phyloP scores from a whole-genome alignment of 2,888 invertebrate genomes.

The Cantharis flavilabris region DNA sequence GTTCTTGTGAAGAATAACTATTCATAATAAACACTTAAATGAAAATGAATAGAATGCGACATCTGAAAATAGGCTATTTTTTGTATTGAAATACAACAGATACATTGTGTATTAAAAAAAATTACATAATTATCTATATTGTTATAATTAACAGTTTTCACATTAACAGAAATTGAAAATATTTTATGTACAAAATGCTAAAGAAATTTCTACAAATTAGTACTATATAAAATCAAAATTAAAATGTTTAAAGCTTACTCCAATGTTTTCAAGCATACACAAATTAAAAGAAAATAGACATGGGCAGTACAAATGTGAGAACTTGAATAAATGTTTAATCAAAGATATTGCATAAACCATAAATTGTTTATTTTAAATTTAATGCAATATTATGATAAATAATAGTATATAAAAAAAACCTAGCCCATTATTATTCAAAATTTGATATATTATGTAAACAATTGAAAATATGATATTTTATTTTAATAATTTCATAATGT shows the following conservation, averaged over 20 bases:
- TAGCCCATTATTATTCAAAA: background rate
- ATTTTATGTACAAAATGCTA: background rate
- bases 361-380: background rate
- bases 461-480: background rate
- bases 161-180: constrained; percentile 2
- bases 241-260: background rate
- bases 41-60: background rate
- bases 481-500: background rate
- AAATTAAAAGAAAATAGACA: background rate
- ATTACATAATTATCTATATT: constrained; percentile 1
- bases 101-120: constrained; percentile 2
- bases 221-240: background rate
- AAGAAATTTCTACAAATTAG: background rate
- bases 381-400: no score
- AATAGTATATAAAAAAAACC: background rate
- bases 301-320: background rate
- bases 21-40: background rate
- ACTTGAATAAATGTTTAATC: background rate
- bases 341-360: background rate
- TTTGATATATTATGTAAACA: background rate
- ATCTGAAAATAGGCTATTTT: background rate
- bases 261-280: background rate
- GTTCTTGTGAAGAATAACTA: background rate
- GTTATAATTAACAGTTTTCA: constrained; percentile 3
- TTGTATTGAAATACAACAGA: constrained; percentile 4